Evolutionary conservation across 2,888 invertebrate genomes (phyloP).

Genomic region (Lasius platythorax): DNA sequence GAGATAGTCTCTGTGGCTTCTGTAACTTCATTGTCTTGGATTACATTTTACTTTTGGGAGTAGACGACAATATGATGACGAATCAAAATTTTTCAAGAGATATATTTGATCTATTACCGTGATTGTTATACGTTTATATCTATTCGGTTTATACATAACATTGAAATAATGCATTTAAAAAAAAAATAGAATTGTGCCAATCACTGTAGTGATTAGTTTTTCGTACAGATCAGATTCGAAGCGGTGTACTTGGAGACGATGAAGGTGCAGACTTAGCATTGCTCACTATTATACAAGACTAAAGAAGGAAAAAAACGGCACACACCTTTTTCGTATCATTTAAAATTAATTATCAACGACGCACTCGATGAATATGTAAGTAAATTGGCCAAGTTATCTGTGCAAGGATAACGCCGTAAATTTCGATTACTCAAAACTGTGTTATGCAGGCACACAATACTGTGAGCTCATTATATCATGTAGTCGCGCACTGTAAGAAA

Average conservation of each 20-base stretch:
- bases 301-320: slow-evolving; percentile 65
- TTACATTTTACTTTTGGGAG: slow-evolving; percentile 3
- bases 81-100: slow-evolving; percentile 53
- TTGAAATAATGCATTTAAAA: neutral
- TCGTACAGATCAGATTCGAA: neutral
- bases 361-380: slow-evolving; percentile 67
- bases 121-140: neutral
- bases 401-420: slow-evolving; percentile 64
- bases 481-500: slow-evolving; percentile 35
- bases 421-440: slow-evolving; percentile 17
- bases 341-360: slow-evolving; percentile 63
- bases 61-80: slow-evolving; percentile 31
- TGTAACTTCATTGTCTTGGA: slow-evolving; percentile 73
- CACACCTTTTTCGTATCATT: slow-evolving; percentile 68
- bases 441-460: slow-evolving; percentile 24
- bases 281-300: slow-evolving; percentile 80
- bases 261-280: slow-evolving; percentile 73
- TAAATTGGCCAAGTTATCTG: slow-evolving; percentile 74
- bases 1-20: slow-evolving; percentile 75
- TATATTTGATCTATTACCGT: neutral
- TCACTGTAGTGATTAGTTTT: neutral
- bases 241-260: slow-evolving; percentile 61
- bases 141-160: neutral
- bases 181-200: neutral
- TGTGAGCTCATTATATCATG: slow-evolving; percentile 37